These are phyloP conservation scores for Caenorhabditis sp. DNA, from an alignment of 2,888 invertebrate species.

Conservation along the genomic window DNA sequence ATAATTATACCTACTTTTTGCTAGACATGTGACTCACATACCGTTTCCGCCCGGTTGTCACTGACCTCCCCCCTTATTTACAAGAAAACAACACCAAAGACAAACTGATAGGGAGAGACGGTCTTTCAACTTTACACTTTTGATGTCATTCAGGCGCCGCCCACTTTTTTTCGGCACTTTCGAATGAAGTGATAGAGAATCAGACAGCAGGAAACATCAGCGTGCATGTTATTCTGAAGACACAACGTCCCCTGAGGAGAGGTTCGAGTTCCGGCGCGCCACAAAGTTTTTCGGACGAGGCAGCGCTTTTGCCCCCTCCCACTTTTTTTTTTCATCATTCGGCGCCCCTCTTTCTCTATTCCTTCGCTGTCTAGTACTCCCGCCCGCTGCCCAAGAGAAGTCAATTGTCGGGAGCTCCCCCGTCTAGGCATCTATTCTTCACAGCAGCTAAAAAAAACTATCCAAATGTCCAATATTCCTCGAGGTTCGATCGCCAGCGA, in stretches of 20 bases:
- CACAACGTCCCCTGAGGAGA: constrained; percentile 35
- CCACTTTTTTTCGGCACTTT: constrained; percentile 18
- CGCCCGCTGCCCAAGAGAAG: not conserved
- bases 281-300: constrained; percentile 59
- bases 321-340: not conserved
- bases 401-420: constrained; percentile 33
- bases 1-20: not conserved
- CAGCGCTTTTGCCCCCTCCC: constrained; percentile 38
- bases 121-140: constrained; percentile 60
- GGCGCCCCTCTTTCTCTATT: not conserved
- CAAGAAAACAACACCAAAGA: constrained; percentile 19
- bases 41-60: constrained; percentile 5
- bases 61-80: not conserved
- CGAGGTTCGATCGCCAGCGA: constrained; percentile 61
- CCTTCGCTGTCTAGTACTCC: not conserved
- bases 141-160: constrained; percentile 29
- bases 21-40: not conserved
- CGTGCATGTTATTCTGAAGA: constrained; percentile 47
- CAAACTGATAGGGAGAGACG: not conserved
- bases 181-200: constrained; percentile 4
- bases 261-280: constrained; percentile 47
- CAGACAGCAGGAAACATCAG: constrained; percentile 32
- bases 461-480: constrained; percentile 39
- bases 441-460: not conserved
- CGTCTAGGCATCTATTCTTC: constrained; percentile 9